phyloP scores from a whole-genome alignment of 2,888 invertebrate species.

The Andrena chrysosceles region DNA sequence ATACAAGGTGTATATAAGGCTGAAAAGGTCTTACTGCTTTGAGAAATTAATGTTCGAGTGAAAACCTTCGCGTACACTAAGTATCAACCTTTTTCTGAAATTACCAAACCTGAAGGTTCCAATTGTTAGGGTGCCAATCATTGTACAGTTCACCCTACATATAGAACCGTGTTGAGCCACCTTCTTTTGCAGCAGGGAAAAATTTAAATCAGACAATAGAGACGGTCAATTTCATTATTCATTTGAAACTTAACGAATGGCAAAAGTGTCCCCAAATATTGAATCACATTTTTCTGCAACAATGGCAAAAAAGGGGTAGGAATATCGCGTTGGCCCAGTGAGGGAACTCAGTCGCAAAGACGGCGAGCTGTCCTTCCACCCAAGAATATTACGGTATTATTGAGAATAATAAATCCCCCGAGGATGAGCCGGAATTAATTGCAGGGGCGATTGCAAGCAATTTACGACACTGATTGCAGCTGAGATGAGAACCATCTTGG shows the following conservation, averaged over 20 bases:
- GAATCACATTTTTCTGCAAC: conserved; percentile 15
- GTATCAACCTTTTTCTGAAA: too few species aligned
- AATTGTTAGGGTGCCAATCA: too few species aligned
- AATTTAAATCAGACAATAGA: background rate
- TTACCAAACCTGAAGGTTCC: too few species aligned
- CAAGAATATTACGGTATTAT: conserved; percentile 75
- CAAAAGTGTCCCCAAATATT: conserved; percentile 11
- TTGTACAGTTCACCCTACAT: too few species aligned
- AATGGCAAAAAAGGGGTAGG: conserved; percentile 10
- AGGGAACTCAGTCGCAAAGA: conserved; percentile 41
- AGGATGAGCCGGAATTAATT: conserved; percentile 82
- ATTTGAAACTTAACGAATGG: conserved; percentile 13
- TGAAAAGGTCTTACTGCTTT: too few species aligned
- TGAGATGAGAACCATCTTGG: conserved; percentile 77
- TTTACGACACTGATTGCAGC: conserved; percentile 82
- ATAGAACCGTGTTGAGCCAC: too few species aligned
- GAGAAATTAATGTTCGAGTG: too few species aligned
- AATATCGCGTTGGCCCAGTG: conserved; percentile 40
- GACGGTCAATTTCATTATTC: background rate
- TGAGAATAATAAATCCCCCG: conserved; percentile 76
- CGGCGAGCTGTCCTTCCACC: conserved; percentile 53
- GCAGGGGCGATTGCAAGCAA: conserved; percentile 82
- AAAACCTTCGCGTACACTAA: too few species aligned
- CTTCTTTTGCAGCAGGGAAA: background rate
- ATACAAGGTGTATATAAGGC: too few species aligned